Conservation (phyloP, 2,797 vertebrate genomes). For the Poliocrania exsul region DNA sequence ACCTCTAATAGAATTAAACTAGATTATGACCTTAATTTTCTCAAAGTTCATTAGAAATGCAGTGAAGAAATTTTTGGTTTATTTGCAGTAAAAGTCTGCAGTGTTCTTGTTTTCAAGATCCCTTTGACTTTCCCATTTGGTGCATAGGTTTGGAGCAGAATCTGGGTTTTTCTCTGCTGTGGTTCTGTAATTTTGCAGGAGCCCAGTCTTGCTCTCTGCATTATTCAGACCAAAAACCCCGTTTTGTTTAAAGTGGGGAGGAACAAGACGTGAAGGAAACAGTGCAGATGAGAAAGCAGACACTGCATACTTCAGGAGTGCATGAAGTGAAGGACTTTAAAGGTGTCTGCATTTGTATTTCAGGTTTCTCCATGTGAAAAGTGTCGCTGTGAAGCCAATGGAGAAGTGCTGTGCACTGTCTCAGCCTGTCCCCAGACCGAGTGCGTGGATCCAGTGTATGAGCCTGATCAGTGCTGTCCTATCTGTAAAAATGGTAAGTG, state of each 20-base stretch:
- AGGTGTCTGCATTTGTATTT: slow-evolving; percentile 51
- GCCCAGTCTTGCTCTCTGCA: not conserved
- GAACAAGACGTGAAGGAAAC: not conserved
- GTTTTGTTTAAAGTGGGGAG: not conserved
- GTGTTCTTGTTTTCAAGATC: not conserved
- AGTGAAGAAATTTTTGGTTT: not conserved
- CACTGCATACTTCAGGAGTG: rapidly evolving
- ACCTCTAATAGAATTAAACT: not conserved
- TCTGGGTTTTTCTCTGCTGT: not conserved
- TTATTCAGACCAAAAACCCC: not conserved
- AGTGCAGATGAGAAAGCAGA: not conserved
- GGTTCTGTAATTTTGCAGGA: not conserved
- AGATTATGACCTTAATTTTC: not conserved
- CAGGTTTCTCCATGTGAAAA: slow-evolving; percentile 96
- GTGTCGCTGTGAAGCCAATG: slow-evolving; percentile 93
- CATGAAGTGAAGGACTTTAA: not conserved
- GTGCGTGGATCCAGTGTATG: slow-evolving; percentile 96
- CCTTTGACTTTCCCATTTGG: not conserved
- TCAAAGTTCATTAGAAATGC: not conserved
- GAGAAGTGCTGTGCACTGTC: slow-evolving; percentile 94
- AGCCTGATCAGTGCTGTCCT: slow-evolving; percentile 97
- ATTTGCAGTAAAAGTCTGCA: not conserved
- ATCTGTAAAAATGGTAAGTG: slow-evolving; percentile 95
- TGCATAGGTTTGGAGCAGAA: not conserved
- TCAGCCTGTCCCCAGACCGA: slow-evolving; percentile 97